Percentiles rank a stretch among this genome's conserved stretches.
These are phyloP conservation scores for Zosterops lateralis DNA, from an alignment of 2,113 vertebrate genomes.

Conservation along the genomic window DNA sequence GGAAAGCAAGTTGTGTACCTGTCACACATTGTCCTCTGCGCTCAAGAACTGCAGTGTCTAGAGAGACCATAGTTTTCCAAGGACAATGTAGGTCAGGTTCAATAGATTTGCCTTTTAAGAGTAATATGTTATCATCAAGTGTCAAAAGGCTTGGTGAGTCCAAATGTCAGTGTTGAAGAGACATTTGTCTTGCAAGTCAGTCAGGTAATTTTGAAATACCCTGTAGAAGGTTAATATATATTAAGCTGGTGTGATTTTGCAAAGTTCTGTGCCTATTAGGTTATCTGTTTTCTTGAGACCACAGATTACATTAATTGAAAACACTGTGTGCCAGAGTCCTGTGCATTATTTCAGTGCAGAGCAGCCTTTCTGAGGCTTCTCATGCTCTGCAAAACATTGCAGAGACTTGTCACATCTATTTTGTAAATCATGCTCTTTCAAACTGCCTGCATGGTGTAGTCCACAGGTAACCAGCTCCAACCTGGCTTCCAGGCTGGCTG, in stretches of 20 bases:
- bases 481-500: not conserved
- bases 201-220: not conserved
- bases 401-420: not conserved
- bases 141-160: not conserved
- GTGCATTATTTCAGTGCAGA: not conserved
- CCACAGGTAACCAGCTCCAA: not conserved
- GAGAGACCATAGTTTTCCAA: not conserved
- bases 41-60: not conserved
- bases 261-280: not conserved
- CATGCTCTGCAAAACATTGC: not conserved
- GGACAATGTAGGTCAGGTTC: not conserved
- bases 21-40: not conserved
- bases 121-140: not conserved
- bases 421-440: not conserved
- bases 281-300: not conserved
- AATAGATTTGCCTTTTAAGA: not conserved
- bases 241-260: not conserved
- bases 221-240: conserved; percentile 6
- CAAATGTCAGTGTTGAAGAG: not conserved
- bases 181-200: not conserved
- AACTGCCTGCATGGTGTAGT: not conserved
- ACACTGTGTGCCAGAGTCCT: not conserved
- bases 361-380: not conserved
- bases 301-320: not conserved
- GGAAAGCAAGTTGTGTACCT: not conserved